phyloP scores from a whole-genome alignment of 2,888 invertebrate genomes.

The Pyrochroa serraticornis region DNA sequence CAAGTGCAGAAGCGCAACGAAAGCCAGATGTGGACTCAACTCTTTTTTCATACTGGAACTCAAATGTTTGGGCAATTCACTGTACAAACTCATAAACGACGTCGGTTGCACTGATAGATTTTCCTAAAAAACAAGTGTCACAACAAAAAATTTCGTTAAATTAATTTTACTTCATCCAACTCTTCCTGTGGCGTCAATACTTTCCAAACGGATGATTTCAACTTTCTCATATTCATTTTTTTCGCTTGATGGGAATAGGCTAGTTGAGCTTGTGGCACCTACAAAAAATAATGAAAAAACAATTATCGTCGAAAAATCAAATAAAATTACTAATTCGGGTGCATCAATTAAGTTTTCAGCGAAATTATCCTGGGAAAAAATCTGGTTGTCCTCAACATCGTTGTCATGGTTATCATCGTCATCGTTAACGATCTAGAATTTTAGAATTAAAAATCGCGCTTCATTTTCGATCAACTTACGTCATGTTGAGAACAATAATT shows the following conservation, averaged over 20 bases:
- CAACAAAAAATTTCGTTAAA: not conserved
- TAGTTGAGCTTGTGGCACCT: slow-evolving; percentile 73
- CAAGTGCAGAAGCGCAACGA: slow-evolving; percentile 81
- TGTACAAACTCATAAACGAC: slow-evolving; percentile 64
- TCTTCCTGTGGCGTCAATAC: slow-evolving; percentile 49
- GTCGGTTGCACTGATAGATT: slow-evolving; percentile 50
- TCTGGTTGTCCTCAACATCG: slow-evolving; percentile 54
- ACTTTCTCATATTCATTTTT: slow-evolving; percentile 82
- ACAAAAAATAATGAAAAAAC: too few species aligned
- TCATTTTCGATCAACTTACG: slow-evolving; percentile 13
- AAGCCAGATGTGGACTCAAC: slow-evolving; percentile 77
- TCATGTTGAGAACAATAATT: slow-evolving; percentile 57
- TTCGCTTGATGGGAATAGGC: slow-evolving; percentile 84
- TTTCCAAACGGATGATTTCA: slow-evolving; percentile 79
- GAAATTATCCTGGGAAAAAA: slow-evolving; percentile 44
- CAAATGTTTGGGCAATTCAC: slow-evolving; percentile 63
- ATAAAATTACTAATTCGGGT: slow-evolving; percentile 60
- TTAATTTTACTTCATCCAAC: slow-evolving; percentile 42
- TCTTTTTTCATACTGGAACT: slow-evolving; percentile 71
- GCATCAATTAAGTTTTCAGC: slow-evolving; percentile 69
- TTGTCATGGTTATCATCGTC: slow-evolving; percentile 42
- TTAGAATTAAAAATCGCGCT: not conserved
- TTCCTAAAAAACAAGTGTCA: slow-evolving; percentile 1
- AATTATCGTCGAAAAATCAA: too few species aligned
- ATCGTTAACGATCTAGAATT: slow-evolving; percentile 10